phyloP scores from a whole-genome alignment of 2,888 invertebrate species.

The Hybos culiciformis region DNA sequence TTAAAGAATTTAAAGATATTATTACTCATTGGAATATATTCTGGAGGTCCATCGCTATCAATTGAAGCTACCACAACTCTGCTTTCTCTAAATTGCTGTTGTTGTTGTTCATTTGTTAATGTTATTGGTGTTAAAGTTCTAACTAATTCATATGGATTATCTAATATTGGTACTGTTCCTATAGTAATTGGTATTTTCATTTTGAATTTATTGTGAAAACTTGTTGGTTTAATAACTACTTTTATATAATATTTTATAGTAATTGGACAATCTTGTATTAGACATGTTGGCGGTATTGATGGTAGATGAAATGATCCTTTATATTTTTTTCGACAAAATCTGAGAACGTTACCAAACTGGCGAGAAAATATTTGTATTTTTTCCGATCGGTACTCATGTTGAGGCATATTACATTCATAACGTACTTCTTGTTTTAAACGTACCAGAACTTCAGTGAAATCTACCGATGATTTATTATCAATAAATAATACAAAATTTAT shows the following conservation, averaged over 20 bases:
- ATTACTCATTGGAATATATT: slow-evolving; percentile 31
- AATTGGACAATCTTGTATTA: slow-evolving; percentile 57
- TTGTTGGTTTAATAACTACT: slow-evolving; percentile 42
- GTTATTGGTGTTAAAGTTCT: slow-evolving; percentile 15
- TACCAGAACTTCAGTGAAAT: slow-evolving; percentile 48
- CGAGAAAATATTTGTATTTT: slow-evolving; percentile 30
- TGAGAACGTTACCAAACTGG: slow-evolving; percentile 44
- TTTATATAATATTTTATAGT: slow-evolving; percentile 58
- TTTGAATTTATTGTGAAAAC: slow-evolving; percentile 50
- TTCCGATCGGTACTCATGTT: slow-evolving; percentile 32
- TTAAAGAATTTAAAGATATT: not conserved
- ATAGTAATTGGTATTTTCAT: slow-evolving; percentile 53
- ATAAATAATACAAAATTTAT: slow-evolving; percentile 55
- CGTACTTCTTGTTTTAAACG: slow-evolving; percentile 48
- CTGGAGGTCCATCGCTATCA: slow-evolving; percentile 32
- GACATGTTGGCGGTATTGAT: slow-evolving; percentile 60
- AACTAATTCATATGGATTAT: too few relatives aligned
- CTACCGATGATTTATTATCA: slow-evolving; percentile 61
- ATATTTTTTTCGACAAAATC: slow-evolving; percentile 47
- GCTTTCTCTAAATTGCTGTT: slow-evolving; percentile 13
- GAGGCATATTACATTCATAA: slow-evolving; percentile 32
- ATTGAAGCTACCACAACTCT: slow-evolving; percentile 15
- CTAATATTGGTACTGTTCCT: slow-evolving; percentile 44
- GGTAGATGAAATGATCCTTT: slow-evolving; percentile 51
- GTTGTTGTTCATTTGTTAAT: not conserved